Percentiles rank a stretch among this genome's conserved stretches.
phyloP scores from a whole-genome alignment of 2,113 vertebrate genomes.

The Empidonax alnorum region DNA sequence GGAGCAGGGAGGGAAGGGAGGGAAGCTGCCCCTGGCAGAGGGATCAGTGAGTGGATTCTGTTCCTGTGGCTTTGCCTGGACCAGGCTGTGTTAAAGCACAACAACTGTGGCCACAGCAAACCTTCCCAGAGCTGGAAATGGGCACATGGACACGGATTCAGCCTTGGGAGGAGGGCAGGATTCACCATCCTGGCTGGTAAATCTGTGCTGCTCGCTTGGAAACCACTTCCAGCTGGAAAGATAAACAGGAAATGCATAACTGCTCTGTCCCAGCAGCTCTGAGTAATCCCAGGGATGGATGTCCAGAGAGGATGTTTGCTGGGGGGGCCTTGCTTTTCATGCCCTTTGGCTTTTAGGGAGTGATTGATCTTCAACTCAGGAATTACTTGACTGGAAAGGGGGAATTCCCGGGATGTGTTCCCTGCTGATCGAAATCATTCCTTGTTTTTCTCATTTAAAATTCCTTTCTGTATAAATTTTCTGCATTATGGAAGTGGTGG shows the following conservation, averaged over 20 bases:
- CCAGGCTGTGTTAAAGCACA: neutral
- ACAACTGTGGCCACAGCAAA: neutral
- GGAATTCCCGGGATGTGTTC: neutral
- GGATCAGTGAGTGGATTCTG: neutral
- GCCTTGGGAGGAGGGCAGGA: neutral
- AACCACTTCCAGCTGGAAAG: neutral
- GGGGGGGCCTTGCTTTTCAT: neutral
- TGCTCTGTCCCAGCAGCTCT: neutral
- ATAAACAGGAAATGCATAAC: conserved; percentile 68
- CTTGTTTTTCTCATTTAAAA: neutral
- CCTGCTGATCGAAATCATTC: neutral
- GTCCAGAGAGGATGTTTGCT: neutral
- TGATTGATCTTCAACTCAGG: accelerated
- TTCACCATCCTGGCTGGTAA: neutral
- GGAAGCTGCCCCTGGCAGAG: neutral
- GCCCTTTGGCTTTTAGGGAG: neutral
- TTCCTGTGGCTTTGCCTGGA: neutral
- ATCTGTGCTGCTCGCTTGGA: neutral
- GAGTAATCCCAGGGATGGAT: neutral
- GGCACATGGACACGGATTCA: neutral
- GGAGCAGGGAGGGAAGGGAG: neutral
- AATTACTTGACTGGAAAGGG: neutral
- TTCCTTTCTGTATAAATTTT: neutral
- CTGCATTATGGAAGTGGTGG: neutral
- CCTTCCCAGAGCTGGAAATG: neutral